Base-by-base conservation (phyloP, 2,888 invertebrate genomes). In the Ophion costatus region DNA sequence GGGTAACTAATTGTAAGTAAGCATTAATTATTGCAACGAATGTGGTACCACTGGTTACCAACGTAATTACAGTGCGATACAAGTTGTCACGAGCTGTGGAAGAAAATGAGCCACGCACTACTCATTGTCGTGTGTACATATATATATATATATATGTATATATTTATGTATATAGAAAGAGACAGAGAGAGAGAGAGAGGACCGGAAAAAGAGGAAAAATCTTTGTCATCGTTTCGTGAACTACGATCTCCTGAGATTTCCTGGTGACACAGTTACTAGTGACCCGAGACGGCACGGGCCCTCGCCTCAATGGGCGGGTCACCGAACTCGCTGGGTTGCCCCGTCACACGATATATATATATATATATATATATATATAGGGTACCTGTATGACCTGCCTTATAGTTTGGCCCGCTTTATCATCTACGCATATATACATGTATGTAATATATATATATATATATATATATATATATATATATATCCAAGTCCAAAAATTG, bases 211-310 rank as follows among this genome's bases (percentile, higher is more conserved):
- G 11, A 42, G 42, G 42, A 42, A 42, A 42, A 42, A 66, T 9
- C 7, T 24, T 45, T 20, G 10, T 77, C 7, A 56, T 66, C 24
- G 56, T 56, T 69, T 61, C 67, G n/a, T 42, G 64, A n/a, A 57
- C 33, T 70, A 42, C 45, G 57, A 66, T 74, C 66, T 81, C 20
- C 38, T 51, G 86, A 88, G 87, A 87, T 89, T 83, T 84, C 74
- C 67, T 80, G 70, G 76, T 88, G 90, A 82, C 89, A 90, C 87
- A 85, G 88, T 89, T 89, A 87, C 84, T 80, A 87, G 66, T 81
- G 86, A 75, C 84, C 73, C 75, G 83, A 45, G 57, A 61, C 64
- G 61, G 17, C 29, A 4, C 42, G 42, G 70, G 59, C 63, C 57
- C n/a, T 33, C 24, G 56, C 71, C 63, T 71, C 56, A n/a, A 64